Conservation (phyloP, 2,113 vertebrate species). For the Rhynchopsitta pachyrhyncha region DNA sequence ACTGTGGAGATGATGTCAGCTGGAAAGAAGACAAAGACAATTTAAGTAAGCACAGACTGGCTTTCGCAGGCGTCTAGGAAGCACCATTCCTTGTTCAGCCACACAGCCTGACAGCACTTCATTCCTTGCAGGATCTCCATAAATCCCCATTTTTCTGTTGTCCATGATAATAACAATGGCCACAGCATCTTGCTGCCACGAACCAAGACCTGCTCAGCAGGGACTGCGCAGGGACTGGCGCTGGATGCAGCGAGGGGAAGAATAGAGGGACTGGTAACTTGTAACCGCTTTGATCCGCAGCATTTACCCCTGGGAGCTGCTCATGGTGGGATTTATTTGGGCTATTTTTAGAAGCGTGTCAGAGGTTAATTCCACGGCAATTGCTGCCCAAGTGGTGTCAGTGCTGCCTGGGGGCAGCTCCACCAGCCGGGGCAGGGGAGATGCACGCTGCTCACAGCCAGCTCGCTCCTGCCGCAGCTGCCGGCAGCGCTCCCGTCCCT, state of each 20-base stretch:
- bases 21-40: constrained; percentile 83
- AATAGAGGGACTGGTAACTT: neutral
- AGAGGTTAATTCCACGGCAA: constrained; percentile 74
- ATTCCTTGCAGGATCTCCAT: constrained; percentile 7
- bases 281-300: neutral
- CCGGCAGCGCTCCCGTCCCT: neutral
- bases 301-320: constrained; percentile 59
- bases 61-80: constrained; percentile 45
- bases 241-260: neutral
- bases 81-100: constrained; percentile 19
- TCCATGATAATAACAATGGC: neutral
- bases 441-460: neutral
- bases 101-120: neutral
- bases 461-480: neutral
- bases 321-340: constrained; percentile 72
- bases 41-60: constrained; percentile 66
- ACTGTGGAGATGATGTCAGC: constrained; percentile 99
- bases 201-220: neutral
- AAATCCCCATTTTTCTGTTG: neutral
- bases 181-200: neutral
- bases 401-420: neutral
- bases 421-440: neutral
- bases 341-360: constrained; percentile 75
- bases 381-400: constrained; percentile 61
- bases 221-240: neutral